Evolutionary conservation across 2,113 vertebrate species (phyloP), one percentile per base, ranked within the genome.

Genomic region (Rhabdornis inornatus): DNA sequence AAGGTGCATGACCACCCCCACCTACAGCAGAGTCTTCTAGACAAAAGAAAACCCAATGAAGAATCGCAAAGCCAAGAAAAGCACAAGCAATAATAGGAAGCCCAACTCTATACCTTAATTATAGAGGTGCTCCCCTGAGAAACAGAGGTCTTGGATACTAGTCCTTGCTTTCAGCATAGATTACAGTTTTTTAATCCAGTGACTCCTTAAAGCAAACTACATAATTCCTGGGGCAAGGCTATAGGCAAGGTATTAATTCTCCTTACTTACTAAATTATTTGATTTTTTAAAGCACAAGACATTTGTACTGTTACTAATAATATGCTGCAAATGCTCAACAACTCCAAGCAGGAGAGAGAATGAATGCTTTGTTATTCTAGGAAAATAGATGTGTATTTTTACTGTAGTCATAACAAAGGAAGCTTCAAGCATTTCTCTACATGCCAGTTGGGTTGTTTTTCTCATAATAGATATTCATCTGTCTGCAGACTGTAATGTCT

Each of bases 361-460:
- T 56, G 71, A 93, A 77, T 0, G 13, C 60, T 89, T 87, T 96
- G 89, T 94, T 96, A 89, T 94, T 92, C 72, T 84, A 97, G 71
- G 94, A 91, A 97, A 94, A 95, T 75, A 83, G 71, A 87, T 78
- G 92, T 64, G 47, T 89, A 92, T 93, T 96, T 95, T 95, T 92
- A 81, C 94, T 87, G 80, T 63, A 87, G 94, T 94, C 95, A 95
- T 87, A 95, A 97, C 86, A 97, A 91, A 95, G 68, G 44, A 92
- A 79, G 80, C 76, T 94, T 96, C 83, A 92, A 95, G 80, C 80
- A 45, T 87, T 91, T 75, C 60, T 66, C 69, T 78, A 35, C 68
- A 68, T 40, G 76, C 68, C 91, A 87, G 76, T 87, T 92, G 83
- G 39, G 72, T 40, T 93, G 60, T 75, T 96, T 91, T 84, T 81